Base-by-base conservation (phyloP, 2,797 vertebrate genomes). In the Centroberyx gerrardi region DNA sequence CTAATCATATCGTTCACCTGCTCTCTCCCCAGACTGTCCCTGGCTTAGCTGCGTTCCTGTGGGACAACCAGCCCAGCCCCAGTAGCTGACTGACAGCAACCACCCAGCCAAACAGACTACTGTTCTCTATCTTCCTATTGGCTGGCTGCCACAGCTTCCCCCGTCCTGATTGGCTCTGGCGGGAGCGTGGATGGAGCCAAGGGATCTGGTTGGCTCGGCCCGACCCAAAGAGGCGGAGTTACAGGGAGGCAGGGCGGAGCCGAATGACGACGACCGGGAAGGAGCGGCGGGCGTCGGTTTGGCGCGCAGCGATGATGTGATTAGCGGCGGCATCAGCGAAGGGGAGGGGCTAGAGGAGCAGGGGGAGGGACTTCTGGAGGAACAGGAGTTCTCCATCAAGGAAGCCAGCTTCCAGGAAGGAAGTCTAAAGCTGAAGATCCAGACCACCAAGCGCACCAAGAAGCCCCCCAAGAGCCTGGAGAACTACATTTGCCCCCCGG, bases 351-450 rank as follows among this genome's bases (percentile, higher is more conserved):
- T 96, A 92, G 97, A 97, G 92, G 97, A 98, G 61, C 96, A 96
- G 0, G 97, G 97, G 84, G 97, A 99, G 88, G 97, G 89, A 74
- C 93, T 93, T 84, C 85, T 94, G 81, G 93, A 94, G 82, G 93
- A 99, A 66, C 97, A 99, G 93, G 98, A 99, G 74, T 99, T 99
- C 95, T 99, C 98, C 85, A 99, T 99, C 94, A 99, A 99, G 92
- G 98, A 99, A 89, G 98, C 98, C 3, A 99, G 97, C 93, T 99
- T 99, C 90, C 96, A 97, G 0, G 98, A 99, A 88, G 98, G 98
- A 83, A 99, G 98, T 89, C 95, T 99, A 85, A 99, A 99, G 88
- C 90, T 99, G 80, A 99, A 99, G 94, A 99, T 99, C 83, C 98
- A 99, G 94, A 99, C 98, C 67, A 99, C 98, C 69, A 99, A 99